Base-by-base conservation (phyloP, 92 coral and sea anemone species). In the Epizoanthus scotinus region DNA sequence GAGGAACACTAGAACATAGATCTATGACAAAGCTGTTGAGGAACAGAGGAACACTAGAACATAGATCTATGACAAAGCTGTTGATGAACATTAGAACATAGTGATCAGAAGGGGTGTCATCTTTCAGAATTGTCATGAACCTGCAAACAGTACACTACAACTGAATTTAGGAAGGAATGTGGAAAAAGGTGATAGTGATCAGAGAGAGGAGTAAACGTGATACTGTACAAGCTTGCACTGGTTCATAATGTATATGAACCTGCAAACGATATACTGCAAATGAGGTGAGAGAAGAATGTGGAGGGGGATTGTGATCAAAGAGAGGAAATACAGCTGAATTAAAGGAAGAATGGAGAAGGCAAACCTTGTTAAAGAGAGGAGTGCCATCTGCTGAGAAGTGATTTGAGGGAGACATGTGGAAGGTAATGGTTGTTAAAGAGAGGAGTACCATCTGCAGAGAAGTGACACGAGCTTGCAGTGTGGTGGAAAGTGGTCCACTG, bases 281-380 rank as follows among this genome's bases (percentile, higher is more conserved):
- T 8, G 14, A 74, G 19, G 49, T 74, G 79, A 55, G 79, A 21
- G 8, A 57, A 54, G 44, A 24, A 20, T 55, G 67, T 54, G 26
- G 29, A 60, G 8, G 7, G 22, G 9, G 14, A 58, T 58, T 17
- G 6, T 60, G 65, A 27, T 60, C 65, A 60, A 60, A 60, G 17
- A 3, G 63, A 57, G 24, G 63, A 57, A 25, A 2, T 18, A 25
- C 9, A 20, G 0, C 31, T 22, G 31, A 12, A 21, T 60, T 21
- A n/a, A n/a, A n/a, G n/a, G n/a, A n/a, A n/a, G n/a, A n/a, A n/a
- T n/a, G n/a, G 65, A 17, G 31, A 24, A 62, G 29, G 2, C 7
- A 22, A 29, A 5, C 18, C 15, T 62, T 25, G 19, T 62, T 13
- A 63, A 26, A 13, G 40, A 36, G 27, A 63, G 38, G 65, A 25